Percentiles rank a stretch among this genome's conserved stretches.
phyloP scores from a whole-genome alignment of 1,140 invertebrate genomes.

The Protaetia brevitarsis region DNA sequence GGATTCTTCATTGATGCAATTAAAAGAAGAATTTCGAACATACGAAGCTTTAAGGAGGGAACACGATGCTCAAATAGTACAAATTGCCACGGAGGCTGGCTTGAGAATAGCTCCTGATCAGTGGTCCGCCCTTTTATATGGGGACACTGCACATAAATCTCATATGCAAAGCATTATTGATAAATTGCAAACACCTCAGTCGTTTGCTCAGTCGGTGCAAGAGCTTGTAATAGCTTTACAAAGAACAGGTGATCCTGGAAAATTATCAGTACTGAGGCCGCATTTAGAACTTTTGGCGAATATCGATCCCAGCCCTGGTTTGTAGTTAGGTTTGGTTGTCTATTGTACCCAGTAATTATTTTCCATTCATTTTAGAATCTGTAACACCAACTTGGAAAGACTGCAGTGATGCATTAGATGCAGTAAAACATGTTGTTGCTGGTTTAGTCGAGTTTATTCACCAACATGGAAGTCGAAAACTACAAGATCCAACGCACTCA shows the following conservation, averaged over 20 bases:
- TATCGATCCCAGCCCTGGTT: slow-evolving; percentile 79
- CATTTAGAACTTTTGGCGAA: slow-evolving; percentile 82
- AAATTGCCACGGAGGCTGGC: slow-evolving; percentile 96
- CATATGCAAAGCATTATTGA: slow-evolving; percentile 99
- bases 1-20: slow-evolving; percentile 97
- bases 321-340: no score
- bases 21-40: slow-evolving; percentile 96
- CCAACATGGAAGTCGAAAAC: slow-evolving; percentile 68
- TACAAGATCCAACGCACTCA: slow-evolving; percentile 56
- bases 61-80: slow-evolving; percentile 97
- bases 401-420: slow-evolving; percentile 73
- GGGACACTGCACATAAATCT: slow-evolving; percentile 91
- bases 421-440: slow-evolving; percentile 76
- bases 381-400: slow-evolving; percentile 69
- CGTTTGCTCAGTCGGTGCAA: slow-evolving; percentile 86
- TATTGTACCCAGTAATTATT: no score
- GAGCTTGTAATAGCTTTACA: slow-evolving; percentile 91
- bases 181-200: slow-evolving; percentile 88
- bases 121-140: slow-evolving; percentile 95
- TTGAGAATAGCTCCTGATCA: slow-evolving; percentile 96
- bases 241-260: slow-evolving; percentile 84
- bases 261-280: slow-evolving; percentile 70
- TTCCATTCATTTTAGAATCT: slow-evolving; percentile 60
- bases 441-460: slow-evolving; percentile 83
- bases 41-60: slow-evolving; percentile 91